A percentile compares a stretch with the other conserved stretches of the same genome.
phyloP scores from a whole-genome alignment of 64 coral and sea anemone species.

The Dendronephthya gigantea region DNA sequence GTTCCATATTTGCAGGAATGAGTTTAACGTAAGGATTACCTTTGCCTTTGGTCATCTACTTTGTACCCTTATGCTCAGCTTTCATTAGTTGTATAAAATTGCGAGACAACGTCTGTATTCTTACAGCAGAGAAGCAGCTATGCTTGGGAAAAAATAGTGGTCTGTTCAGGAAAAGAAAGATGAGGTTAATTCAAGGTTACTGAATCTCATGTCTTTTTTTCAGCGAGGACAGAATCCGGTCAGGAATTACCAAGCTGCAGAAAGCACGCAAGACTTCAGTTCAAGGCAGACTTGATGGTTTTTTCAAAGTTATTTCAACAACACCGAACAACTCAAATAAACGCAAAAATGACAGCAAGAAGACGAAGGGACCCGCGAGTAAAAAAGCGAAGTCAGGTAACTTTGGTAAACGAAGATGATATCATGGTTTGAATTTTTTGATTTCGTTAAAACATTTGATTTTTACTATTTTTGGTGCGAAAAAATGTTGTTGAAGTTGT shows the following conservation, averaged over 20 bases:
- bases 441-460: not conserved
- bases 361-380: not conserved
- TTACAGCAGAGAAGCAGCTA: no score
- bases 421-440: no score
- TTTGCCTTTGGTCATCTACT: no score
- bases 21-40: not conserved
- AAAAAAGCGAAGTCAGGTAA: conserved; percentile 1
- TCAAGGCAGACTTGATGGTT: conserved; percentile 83
- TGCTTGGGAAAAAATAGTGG: no score
- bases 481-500: not conserved
- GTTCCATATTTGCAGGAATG: not conserved
- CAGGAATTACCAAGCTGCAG: conserved; percentile 66
- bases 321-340: conserved; percentile 41
- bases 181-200: not conserved
- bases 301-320: conserved; percentile 77
- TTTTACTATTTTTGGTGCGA: not conserved
- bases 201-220: not conserved
- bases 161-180: not conserved
- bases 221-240: conserved; percentile 81
- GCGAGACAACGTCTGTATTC: no score
- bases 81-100: no score
- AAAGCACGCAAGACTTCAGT: conserved; percentile 82
- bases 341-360: conserved; percentile 38
- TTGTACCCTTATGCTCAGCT: no score
- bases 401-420: not conserved